Conservation (phyloP, 1,140 invertebrate species). For the Saccostrea echinata region DNA sequence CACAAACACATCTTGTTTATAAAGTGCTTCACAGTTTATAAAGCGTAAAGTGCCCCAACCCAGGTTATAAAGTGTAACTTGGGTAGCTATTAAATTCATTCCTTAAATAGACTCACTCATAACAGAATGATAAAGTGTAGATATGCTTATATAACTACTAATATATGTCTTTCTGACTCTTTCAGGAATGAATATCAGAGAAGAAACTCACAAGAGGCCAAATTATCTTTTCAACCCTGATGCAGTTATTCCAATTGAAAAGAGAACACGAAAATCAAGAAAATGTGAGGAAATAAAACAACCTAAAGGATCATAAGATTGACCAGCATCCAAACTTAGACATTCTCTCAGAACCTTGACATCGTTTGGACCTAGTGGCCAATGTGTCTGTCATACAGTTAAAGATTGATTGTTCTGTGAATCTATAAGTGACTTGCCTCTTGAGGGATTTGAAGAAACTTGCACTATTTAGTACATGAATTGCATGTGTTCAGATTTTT, state of each 20-base stretch:
- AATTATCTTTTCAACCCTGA: neutral
- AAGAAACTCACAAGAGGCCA: constrained; percentile 4
- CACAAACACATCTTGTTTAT: no score
- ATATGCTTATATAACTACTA: neutral
- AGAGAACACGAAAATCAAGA: neutral
- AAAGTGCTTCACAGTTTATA: no score
- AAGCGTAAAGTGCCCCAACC: no score
- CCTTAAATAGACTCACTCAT: no score
- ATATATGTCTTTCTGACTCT: neutral
- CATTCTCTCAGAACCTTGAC: no score
- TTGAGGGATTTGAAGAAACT: neutral
- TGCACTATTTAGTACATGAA: no score
- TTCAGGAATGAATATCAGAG: constrained; percentile 18
- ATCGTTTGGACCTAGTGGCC: neutral
- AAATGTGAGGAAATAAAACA: neutral
- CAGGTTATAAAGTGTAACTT: no score
- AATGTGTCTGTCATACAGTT: neutral
- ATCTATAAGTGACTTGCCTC: neutral
- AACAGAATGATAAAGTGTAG: no score
- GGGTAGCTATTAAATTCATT: no score
- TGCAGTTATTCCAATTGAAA: neutral
- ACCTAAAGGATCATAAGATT: neutral
- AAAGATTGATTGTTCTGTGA: neutral
- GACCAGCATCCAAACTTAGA: no score
- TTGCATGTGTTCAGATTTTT: no score